A percentile compares a stretch with the other conserved stretches of the same genome.
Conservation (phyloP, 2,797 vertebrate species). For the Psittacula derbiana region DNA sequence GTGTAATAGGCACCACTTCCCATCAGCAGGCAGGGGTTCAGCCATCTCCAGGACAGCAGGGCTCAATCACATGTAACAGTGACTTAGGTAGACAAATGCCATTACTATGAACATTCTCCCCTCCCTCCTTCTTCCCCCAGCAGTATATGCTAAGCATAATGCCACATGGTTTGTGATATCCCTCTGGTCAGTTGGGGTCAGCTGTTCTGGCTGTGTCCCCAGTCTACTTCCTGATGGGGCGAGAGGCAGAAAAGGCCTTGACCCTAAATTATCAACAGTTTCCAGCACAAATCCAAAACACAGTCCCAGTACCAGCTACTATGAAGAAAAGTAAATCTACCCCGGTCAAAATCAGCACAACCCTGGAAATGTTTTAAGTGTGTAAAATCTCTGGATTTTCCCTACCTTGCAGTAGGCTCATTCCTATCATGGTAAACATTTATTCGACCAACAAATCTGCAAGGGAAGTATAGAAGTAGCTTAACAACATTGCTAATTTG, state of each 20-base stretch:
- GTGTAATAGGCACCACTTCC: neutral
- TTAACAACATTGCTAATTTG: neutral
- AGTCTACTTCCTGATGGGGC: neutral
- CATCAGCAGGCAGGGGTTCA: neutral
- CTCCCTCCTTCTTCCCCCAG: neutral
- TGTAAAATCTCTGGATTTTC: neutral
- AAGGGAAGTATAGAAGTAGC: neutral
- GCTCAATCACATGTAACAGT: neutral
- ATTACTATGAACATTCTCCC: neutral
- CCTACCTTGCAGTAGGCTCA: slow-evolving; percentile 90
- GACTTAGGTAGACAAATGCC: neutral
- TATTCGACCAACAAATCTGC: slow-evolving; percentile 94
- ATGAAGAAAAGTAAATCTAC: neutral
- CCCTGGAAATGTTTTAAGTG: neutral
- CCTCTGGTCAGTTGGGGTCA: neutral
- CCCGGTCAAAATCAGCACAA: neutral
- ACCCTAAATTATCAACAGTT: neutral
- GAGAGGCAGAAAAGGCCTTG: neutral
- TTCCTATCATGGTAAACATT: slow-evolving; percentile 90
- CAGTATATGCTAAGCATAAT: neutral
- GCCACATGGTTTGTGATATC: neutral
- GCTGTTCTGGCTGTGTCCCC: neutral
- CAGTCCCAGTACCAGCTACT: neutral
- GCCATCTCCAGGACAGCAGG: neutral
- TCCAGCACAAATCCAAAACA: neutral